Conservation (phyloP, 2,888 invertebrate genomes). For the Papilio gigon region DNA sequence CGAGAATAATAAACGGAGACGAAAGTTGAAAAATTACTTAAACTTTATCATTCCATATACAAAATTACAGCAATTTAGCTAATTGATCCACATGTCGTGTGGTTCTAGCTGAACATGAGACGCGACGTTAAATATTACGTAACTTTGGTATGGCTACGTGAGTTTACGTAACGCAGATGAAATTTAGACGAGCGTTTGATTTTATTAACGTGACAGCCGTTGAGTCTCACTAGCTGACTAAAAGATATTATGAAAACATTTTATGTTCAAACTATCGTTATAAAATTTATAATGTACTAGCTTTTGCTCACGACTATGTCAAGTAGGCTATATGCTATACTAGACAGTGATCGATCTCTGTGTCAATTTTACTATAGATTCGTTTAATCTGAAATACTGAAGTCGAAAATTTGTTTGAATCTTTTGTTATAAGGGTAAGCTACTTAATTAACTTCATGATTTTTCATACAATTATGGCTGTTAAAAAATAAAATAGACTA, state of each 20-base stretch:
- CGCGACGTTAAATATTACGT: conserved; percentile 5
- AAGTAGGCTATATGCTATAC: too few relatives aligned
- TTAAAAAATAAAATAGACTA: too few relatives aligned
- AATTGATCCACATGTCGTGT: conserved; percentile 15
- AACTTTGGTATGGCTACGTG: conserved; percentile 14
- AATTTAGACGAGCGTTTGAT: conserved; percentile 20
- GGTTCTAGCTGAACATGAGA: not conserved
- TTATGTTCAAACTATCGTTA: not conserved
- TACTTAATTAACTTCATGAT: too few relatives aligned
- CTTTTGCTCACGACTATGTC: too few relatives aligned
- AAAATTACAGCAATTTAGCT: not conserved
- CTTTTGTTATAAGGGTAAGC: too few relatives aligned
- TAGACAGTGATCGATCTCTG: too few relatives aligned
- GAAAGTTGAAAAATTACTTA: not conserved
- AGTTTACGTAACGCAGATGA: conserved; percentile 25
- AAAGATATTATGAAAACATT: conserved; percentile 5
- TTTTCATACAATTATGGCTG: too few relatives aligned
- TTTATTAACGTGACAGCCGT: conserved; percentile 18
- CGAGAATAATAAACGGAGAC: not conserved
- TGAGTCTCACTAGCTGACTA: not conserved
- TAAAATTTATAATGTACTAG: not conserved
- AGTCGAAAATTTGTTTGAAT: too few relatives aligned
- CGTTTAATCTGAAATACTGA: too few relatives aligned
- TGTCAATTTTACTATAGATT: too few relatives aligned
- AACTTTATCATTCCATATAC: not conserved